These are phyloP conservation scores for Oscheius sp. DNA, from an alignment of 1,140 invertebrate species.

Conservation along the genomic window DNA sequence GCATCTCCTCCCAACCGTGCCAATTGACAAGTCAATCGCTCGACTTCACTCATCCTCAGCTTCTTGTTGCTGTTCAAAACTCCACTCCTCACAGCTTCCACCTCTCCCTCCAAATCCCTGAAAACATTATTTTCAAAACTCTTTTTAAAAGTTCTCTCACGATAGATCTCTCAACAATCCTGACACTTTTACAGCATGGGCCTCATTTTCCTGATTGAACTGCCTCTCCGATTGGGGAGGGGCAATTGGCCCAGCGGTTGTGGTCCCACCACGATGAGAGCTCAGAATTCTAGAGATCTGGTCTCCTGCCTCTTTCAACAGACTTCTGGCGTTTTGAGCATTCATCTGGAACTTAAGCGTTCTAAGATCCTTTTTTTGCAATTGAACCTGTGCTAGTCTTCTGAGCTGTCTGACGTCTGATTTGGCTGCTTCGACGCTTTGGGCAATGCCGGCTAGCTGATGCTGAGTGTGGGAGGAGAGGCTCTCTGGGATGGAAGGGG, in stretches of 20 bases:
- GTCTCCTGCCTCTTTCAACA: slow-evolving; percentile 27
- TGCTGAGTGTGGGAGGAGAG: slow-evolving; percentile 24
- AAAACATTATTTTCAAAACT: slow-evolving; percentile 8
- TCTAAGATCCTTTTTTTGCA: neutral
- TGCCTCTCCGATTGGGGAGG: neutral
- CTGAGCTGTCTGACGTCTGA: slow-evolving; percentile 22
- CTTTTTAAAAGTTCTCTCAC: slow-evolving; percentile 17
- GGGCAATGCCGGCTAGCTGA: slow-evolving; percentile 16
- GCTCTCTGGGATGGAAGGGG: slow-evolving; percentile 24
- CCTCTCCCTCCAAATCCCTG: slow-evolving; percentile 48
- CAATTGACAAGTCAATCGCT: slow-evolving; percentile 48
- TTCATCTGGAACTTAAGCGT: slow-evolving; percentile 15
- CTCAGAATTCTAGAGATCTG: slow-evolving; percentile 17
- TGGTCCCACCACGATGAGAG: neutral
- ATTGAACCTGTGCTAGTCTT: slow-evolving; percentile 29
- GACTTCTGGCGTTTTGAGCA: slow-evolving; percentile 21
- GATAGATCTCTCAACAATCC: slow-evolving; percentile 24
- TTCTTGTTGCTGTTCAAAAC: slow-evolving; percentile 56
- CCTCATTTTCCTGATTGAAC: slow-evolving; percentile 14
- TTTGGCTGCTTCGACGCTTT: slow-evolving; percentile 19
- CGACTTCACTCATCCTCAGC: slow-evolving; percentile 58
- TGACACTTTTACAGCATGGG: slow-evolving; percentile 30
- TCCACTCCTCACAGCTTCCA: slow-evolving; percentile 50
- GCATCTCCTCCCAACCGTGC: slow-evolving; percentile 51
- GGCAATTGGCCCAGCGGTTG: neutral